Evolutionary conservation across 2,888 invertebrate genomes (phyloP), one percentile per base, ranked within the genome.

Genomic region (Yponomeuta plumbellus): DNA sequence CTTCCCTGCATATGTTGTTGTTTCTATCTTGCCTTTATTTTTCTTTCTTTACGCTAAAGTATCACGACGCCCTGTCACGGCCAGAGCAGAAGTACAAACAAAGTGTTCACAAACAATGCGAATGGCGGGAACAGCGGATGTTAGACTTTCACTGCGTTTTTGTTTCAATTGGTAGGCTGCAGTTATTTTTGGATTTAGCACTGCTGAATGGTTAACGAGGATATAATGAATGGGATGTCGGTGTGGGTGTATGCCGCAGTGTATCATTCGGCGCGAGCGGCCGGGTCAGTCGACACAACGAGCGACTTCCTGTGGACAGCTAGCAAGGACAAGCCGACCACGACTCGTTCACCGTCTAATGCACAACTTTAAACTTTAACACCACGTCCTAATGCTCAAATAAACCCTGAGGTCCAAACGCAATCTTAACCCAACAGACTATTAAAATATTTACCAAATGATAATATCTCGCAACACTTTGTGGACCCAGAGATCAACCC

Each of bases 221-320:
- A 65, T 23, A 57, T 56, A 65, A 65, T 65, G 65, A 65, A 65
- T 65, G 65, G 21, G 34, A 57, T 56, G 56, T 56, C 34, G 34
- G 65, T 59, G 65, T 59, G 65, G 59, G 65, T 59, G 59, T 66
- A 10, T 11, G 65, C 57, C 40, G 65, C 65, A 65, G 56, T 64
- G 52, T 64, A 64, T 62, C 62, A 22, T 64, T 34, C 26, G 56
- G 68, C 68, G 69, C 73, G 74, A 81, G 80, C 75, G 84, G 83
- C 84, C 84, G 81, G 86, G 86, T 86, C 86, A 85, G 79, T 75
- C 79, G 77, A 77, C 80, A 83, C 85, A 89, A 90, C 81, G 81
- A 88, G 84, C 77, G 70, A 84, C 80, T 87, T 89, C 89, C 89
- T 88, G 89, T 78, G 81, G 73, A 75, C 79, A 77, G 75, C 71